Conservation (phyloP, 2,797 vertebrate species). For the Euthynnus affinis region DNA sequence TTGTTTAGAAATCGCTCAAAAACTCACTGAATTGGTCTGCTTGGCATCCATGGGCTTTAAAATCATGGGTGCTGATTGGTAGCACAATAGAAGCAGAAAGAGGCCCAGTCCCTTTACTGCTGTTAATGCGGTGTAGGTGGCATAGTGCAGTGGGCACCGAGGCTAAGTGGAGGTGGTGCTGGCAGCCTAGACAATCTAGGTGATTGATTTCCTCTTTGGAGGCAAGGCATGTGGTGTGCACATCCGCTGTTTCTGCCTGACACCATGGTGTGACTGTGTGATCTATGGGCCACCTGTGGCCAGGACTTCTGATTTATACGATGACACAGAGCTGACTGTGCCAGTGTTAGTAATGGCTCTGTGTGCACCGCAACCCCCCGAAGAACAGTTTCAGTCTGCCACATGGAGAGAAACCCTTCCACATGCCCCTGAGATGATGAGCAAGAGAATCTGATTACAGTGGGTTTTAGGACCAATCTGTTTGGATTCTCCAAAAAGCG, state of each 20-base stretch:
- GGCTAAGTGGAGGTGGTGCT: constrained; percentile 69
- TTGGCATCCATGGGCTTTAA: constrained; percentile 1
- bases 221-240: constrained; percentile 65
- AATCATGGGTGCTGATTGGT: constrained; percentile 42
- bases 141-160: constrained; percentile 45
- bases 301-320: constrained; percentile 74
- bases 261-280: constrained; percentile 74
- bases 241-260: constrained; percentile 73
- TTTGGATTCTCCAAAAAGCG: constrained; percentile 55
- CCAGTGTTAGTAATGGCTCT: constrained; percentile 66
- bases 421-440: constrained; percentile 48
- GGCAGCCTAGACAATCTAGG: constrained; percentile 58
- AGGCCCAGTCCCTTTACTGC: constrained; percentile 18
- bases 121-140: constrained; percentile 61
- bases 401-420: constrained; percentile 39
- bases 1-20: constrained; percentile 57
- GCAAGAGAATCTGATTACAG: constrained; percentile 53
- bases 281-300: constrained; percentile 80
- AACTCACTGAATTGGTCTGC: constrained; percentile 22
- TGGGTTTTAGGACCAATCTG: constrained; percentile 35
- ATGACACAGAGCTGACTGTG: constrained; percentile 76
- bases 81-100: constrained; percentile 19
- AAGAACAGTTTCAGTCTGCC: constrained; percentile 52
- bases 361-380: constrained; percentile 46
- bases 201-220: constrained; percentile 80